phyloP scores from a whole-genome alignment of 2,888 invertebrate genomes.

The Aradus depressus region DNA sequence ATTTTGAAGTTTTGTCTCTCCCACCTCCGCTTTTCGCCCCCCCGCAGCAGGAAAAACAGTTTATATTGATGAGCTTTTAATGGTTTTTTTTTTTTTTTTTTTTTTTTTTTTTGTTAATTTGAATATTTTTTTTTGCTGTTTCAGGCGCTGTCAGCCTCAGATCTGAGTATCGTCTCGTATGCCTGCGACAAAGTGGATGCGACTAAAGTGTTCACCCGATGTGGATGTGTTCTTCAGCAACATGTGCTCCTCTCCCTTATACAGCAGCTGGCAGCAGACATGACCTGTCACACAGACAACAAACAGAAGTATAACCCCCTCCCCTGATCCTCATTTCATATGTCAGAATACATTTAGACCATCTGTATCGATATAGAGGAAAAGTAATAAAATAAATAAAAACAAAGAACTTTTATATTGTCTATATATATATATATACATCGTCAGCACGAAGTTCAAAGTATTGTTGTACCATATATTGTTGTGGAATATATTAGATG shows the following conservation, averaged over 20 bases:
- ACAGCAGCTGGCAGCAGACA: conserved; percentile 85
- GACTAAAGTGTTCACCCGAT: conserved; percentile 53
- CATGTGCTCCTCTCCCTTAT: conserved; percentile 84
- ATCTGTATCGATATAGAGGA: neutral
- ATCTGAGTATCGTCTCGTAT: conserved; percentile 73
- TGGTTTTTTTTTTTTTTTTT: neutral
- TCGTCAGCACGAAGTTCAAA: no score
- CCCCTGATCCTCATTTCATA: neutral
- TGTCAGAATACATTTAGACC: neutral
- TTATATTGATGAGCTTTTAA: neutral
- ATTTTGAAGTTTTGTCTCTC: neutral
- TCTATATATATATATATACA: no score
- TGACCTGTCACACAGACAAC: conserved; percentile 68
- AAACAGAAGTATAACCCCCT: conserved; percentile 56
- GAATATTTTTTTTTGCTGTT: no score
- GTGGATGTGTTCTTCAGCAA: conserved; percentile 63
- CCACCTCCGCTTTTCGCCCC: neutral
- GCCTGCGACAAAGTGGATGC: conserved; percentile 79
- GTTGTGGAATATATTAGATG: no score
- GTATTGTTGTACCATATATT: no score
- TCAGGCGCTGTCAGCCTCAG: conserved; percentile 77
- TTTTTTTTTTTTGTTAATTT: no score
- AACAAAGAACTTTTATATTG: neutral
- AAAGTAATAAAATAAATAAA: neutral
- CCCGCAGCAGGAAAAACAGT: neutral